Percentiles rank a stretch among this genome's conserved stretches.
Conservation (phyloP, 2,888 invertebrate species). For the Hirtodrosophila cameraria region DNA sequence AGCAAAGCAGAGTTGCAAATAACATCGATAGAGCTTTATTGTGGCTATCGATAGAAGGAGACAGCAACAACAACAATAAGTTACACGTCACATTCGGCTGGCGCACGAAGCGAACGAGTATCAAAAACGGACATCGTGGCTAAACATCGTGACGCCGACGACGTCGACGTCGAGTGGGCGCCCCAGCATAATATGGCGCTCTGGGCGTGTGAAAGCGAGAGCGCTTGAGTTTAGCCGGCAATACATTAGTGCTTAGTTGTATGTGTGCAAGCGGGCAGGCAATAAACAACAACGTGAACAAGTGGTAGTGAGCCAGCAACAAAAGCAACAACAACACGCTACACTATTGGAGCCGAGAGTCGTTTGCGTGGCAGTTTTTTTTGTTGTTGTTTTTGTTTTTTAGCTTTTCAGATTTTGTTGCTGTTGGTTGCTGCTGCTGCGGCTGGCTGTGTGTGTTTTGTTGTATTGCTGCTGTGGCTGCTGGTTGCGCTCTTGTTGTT, state of each 20-base stretch:
- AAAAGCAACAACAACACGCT: constrained; percentile 26
- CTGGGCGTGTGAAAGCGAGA: constrained; percentile 49
- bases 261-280: constrained; percentile 51
- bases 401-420: too few species aligned
- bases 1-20: constrained; percentile 33
- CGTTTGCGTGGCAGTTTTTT: constrained; percentile 77
- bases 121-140: constrained; percentile 53
- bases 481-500: constrained; percentile 17
- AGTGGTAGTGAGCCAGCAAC: constrained; percentile 60
- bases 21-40: not conserved
- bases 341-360: constrained; percentile 56
- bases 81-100: constrained; percentile 60
- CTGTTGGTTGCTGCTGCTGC: constrained; percentile 36
- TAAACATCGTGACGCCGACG: constrained; percentile 38
- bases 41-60: constrained; percentile 43
- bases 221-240: constrained; percentile 56
- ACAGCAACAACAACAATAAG: constrained; percentile 43
- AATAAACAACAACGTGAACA: constrained; percentile 63
- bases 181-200: constrained; percentile 56
- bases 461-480: constrained; percentile 41
- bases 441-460: constrained; percentile 30
- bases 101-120: constrained; percentile 41
- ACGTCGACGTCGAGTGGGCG: constrained; percentile 43
- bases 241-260: constrained; percentile 1
- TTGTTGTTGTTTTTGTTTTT: too few species aligned